These are phyloP conservation scores for Guaruba guarouba DNA, from an alignment of 2,113 vertebrate genomes.

Conservation along the genomic window DNA sequence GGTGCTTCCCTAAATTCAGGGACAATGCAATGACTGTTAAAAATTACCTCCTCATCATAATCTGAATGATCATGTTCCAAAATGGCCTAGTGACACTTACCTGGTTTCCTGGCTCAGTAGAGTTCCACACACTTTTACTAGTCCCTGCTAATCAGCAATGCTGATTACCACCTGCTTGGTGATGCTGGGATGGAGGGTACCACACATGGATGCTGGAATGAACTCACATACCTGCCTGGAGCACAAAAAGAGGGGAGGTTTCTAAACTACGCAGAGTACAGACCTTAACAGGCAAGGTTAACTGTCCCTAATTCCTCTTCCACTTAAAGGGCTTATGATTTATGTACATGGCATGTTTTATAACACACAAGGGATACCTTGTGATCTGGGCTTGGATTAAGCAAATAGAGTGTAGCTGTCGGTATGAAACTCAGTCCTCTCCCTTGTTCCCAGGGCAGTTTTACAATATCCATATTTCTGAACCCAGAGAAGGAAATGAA, in stretches of 20 bases:
- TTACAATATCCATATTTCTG: constrained; percentile 2
- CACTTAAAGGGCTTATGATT: background rate
- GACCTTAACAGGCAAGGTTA: background rate
- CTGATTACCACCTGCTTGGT: background rate
- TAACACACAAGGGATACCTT: background rate
- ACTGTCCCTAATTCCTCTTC: background rate
- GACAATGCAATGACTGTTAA: background rate
- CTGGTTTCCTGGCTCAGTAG: background rate
- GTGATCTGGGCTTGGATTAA: background rate
- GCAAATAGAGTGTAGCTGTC: background rate
- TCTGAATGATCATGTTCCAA: background rate
- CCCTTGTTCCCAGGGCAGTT: background rate
- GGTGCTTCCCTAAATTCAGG: background rate
- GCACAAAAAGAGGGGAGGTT: background rate
- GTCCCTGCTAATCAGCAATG: background rate
- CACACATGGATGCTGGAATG: background rate
- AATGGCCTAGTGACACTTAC: background rate
- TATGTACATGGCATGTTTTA: background rate
- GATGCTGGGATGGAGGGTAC: background rate
- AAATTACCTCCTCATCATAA: background rate
- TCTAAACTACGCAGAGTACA: background rate
- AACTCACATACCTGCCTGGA: background rate
- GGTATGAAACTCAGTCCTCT: background rate
- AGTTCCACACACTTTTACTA: background rate
- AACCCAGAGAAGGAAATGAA: background rate